Evolutionary conservation across 2,888 invertebrate species (phyloP).

Genomic region (Amphipoea oculea): DNA sequence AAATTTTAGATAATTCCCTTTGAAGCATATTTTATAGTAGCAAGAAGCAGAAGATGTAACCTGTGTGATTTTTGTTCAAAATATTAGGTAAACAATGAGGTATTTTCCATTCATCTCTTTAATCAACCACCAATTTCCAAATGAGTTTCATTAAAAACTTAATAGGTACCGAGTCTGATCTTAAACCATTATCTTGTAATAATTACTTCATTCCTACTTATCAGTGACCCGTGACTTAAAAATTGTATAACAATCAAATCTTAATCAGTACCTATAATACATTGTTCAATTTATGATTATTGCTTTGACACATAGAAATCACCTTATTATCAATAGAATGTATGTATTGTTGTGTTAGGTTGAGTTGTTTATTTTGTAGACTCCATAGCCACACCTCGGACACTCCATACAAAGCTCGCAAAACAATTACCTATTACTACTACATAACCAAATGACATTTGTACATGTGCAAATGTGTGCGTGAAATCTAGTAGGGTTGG

Average conservation of each 20-base stretch:
- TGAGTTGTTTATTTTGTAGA: background rate
- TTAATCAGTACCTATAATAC: background rate
- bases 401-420: no score
- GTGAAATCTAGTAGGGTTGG: no score
- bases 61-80: background rate
- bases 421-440: no score
- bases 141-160: background rate
- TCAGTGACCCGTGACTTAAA: constrained; percentile 35
- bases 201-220: constrained; percentile 1
- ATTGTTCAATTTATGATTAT: background rate
- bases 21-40: background rate
- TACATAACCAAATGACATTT: no score
- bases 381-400: no score
- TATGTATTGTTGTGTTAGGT: background rate
- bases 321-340: background rate
- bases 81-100: background rate
- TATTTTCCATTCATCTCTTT: background rate
- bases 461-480: no score
- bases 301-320: background rate
- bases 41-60: background rate
- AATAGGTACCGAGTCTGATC: background rate
- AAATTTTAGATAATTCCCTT: no score
- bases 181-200: background rate
- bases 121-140: background rate
- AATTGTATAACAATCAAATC: background rate